These are phyloP conservation scores for Oncorhynchus nerka DNA, from an alignment of 2,113 vertebrate genomes.

Conservation along the genomic window DNA sequence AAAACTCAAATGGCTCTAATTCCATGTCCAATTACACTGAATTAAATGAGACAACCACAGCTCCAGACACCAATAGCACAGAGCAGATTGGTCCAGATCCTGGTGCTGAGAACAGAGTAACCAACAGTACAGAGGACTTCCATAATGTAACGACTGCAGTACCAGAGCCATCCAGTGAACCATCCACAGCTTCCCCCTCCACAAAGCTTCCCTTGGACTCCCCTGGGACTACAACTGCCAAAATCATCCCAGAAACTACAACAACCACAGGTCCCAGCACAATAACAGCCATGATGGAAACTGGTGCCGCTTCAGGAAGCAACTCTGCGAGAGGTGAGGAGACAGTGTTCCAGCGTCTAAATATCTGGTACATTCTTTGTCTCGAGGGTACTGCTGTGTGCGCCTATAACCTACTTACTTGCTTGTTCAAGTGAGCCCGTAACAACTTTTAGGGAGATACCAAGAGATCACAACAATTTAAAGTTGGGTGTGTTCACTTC, in stretches of 20 bases:
- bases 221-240: slow-evolving; percentile 1
- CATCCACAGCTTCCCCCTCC: slow-evolving; percentile 13
- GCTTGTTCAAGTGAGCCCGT: neutral
- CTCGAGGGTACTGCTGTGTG: neutral
- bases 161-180: neutral
- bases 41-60: slow-evolving; percentile 5
- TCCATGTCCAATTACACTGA: slow-evolving; percentile 12
- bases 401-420: neutral
- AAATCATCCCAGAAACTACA: neutral
- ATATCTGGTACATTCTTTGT: slow-evolving; percentile 17
- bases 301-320: neutral
- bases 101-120: neutral
- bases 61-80: slow-evolving; percentile 13
- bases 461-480: neutral
- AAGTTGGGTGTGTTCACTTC: neutral
- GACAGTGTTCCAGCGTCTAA: slow-evolving; percentile 15
- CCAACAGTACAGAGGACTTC: neutral
- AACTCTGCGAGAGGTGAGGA: slow-evolving; percentile 54
- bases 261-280: slow-evolving; percentile 2
- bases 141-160: neutral
- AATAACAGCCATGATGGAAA: slow-evolving; percentile 22
- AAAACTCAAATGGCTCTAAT: slow-evolving; percentile 15
- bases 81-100: neutral
- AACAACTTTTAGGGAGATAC: neutral
- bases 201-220: neutral